These are phyloP conservation scores for Eurystomus gularis DNA, from an alignment of 2,113 vertebrate species.

Conservation along the genomic window DNA sequence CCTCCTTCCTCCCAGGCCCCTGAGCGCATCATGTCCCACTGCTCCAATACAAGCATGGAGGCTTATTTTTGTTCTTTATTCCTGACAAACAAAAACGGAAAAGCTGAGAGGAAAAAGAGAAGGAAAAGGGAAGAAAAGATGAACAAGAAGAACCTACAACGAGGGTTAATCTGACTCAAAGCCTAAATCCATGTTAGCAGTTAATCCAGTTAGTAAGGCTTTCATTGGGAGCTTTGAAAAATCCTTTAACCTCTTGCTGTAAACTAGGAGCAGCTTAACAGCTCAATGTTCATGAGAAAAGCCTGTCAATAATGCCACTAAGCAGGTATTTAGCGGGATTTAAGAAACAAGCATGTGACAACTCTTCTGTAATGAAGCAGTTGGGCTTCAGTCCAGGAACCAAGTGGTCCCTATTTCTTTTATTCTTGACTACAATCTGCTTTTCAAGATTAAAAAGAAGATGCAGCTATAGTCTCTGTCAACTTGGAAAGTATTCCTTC, in stretches of 20 bases:
- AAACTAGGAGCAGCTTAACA: constrained; percentile 60
- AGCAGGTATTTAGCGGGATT: constrained; percentile 51
- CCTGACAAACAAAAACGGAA: not conserved
- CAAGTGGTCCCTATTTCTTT: constrained; percentile 1
- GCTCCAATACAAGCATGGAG: not conserved
- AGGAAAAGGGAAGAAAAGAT: constrained; percentile 32
- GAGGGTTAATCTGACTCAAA: constrained; percentile 74
- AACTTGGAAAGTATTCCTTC: not conserved
- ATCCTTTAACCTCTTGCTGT: constrained; percentile 72
- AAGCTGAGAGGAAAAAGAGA: not conserved
- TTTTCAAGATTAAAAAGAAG: not conserved
- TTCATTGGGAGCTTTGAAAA: constrained; percentile 73
- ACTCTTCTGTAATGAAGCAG: constrained; percentile 42
- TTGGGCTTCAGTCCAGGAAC: not conserved
- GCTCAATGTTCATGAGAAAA: constrained; percentile 59
- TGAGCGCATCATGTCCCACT: not conserved
- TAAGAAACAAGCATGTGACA: constrained; percentile 53
- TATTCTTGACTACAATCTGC: not conserved
- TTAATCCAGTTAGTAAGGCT: constrained; percentile 77
- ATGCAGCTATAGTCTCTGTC: not conserved
- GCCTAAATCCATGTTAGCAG: constrained; percentile 72
- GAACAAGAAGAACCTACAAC: constrained; percentile 47
- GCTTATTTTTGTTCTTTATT: not conserved
- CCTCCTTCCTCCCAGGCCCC: not conserved
- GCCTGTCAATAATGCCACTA: constrained; percentile 53